Conservation (phyloP, 1,140 invertebrate species). For the Drosophila pandora region DNA sequence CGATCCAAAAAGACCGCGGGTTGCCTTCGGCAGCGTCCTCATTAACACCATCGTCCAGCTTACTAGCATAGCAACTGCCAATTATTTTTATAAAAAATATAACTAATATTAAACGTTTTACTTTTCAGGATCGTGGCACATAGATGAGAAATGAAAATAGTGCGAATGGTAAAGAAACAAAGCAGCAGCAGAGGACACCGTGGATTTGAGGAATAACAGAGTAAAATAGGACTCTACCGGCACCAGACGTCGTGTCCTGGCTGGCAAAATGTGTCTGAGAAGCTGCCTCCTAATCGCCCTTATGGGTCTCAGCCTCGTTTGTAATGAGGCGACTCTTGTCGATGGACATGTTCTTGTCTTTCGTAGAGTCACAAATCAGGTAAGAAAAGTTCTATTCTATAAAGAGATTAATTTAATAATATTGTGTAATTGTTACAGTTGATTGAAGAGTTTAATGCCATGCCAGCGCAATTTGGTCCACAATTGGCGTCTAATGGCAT, state of each 20-base stretch:
- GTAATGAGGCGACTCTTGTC: conserved; percentile 36
- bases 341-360: conserved; percentile 69
- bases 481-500: conserved; percentile 85
- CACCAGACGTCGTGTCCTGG: conserved; percentile 8
- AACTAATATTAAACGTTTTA: too few relatives aligned
- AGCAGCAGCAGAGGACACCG: conserved; percentile 49
- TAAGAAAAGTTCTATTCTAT: conserved; percentile 6
- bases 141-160: conserved; percentile 75
- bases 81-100: background rate
- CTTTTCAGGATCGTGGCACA: background rate
- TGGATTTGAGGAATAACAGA: conserved; percentile 57
- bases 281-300: conserved; percentile 51
- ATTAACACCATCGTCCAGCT: conserved; percentile 8
- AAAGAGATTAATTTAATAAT: background rate
- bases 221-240: conserved; percentile 19
- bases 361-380: conserved; percentile 63
- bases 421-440: conserved; percentile 81
- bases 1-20: conserved; percentile 8
- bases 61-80: background rate
- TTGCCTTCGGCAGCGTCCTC: conserved; percentile 1
- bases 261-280: conserved; percentile 47
- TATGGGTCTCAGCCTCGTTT: conserved; percentile 58
- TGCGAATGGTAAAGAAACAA: conserved; percentile 56
- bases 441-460: conserved; percentile 88
- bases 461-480: conserved; percentile 88